A percentile compares a stretch with the other conserved stretches of the same genome.
Conservation (phyloP, 2,113 vertebrate species). For the Sprattus sprattus region DNA sequence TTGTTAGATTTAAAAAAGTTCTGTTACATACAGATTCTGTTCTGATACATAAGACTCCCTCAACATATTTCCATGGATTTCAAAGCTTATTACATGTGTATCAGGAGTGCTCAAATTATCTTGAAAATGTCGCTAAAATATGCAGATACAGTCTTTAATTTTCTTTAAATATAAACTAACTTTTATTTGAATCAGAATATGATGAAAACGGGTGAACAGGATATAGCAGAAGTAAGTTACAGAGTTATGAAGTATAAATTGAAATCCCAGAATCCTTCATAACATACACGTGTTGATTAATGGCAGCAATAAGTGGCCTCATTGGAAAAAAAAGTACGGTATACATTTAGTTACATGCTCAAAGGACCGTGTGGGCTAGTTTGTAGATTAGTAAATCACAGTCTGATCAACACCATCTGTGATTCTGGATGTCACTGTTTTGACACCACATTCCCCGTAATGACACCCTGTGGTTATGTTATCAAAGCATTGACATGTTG, state of each 20-base stretch:
- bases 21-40: background rate
- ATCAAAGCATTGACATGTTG: background rate
- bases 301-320: background rate
- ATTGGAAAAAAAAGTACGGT: background rate
- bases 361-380: background rate
- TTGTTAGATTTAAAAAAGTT: background rate
- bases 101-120: background rate
- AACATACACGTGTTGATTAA: background rate
- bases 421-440: background rate
- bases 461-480: background rate
- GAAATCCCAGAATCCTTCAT: no score
- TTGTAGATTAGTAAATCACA: background rate
- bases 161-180: no score
- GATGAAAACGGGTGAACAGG: no score
- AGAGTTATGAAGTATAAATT: background rate
- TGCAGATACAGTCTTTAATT: no score
- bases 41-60: background rate
- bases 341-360: background rate
- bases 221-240: background rate
- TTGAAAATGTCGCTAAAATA: no score
- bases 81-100: background rate
- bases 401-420: slow-evolving; percentile 1
- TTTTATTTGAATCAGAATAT: no score
- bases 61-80: background rate
- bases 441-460: background rate